phyloP scores from a whole-genome alignment of 2,888 invertebrate species.

The Eilema griseolum region DNA sequence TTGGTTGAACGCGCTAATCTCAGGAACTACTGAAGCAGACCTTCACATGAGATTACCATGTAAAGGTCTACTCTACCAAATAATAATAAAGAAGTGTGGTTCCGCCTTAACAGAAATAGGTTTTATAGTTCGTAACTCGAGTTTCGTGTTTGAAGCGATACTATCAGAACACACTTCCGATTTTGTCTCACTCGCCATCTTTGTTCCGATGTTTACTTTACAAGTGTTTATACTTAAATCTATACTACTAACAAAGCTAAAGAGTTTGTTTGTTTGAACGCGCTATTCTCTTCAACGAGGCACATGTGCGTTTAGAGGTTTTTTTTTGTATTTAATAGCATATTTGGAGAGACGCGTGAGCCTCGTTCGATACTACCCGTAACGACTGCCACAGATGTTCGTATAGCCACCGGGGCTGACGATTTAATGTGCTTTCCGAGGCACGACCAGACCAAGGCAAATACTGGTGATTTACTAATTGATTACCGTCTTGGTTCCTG shows the following conservation, averaged over 20 bases:
- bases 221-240: background rate
- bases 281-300: background rate
- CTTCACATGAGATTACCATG: too few species aligned
- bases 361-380: too few species aligned
- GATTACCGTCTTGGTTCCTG: too few species aligned
- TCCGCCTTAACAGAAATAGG: slow-evolving; percentile 1
- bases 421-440: too few species aligned
- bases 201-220: background rate
- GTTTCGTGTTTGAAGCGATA: background rate
- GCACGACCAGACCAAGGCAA: too few species aligned
- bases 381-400: too few species aligned
- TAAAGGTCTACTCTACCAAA: too few species aligned
- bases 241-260: background rate
- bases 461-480: background rate
- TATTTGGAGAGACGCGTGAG: too few species aligned
- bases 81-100: background rate
- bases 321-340: too few species aligned
- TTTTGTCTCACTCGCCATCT: slow-evolving; percentile 6
- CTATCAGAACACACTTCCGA: background rate
- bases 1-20: too few species aligned
- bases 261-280: background rate
- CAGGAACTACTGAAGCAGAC: too few species aligned
- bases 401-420: too few species aligned
- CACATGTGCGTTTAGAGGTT: background rate
- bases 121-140: slow-evolving; percentile 16